phyloP scores from a whole-genome alignment of 2,797 vertebrate genomes.

The Chaetophractus vellerosus region DNA sequence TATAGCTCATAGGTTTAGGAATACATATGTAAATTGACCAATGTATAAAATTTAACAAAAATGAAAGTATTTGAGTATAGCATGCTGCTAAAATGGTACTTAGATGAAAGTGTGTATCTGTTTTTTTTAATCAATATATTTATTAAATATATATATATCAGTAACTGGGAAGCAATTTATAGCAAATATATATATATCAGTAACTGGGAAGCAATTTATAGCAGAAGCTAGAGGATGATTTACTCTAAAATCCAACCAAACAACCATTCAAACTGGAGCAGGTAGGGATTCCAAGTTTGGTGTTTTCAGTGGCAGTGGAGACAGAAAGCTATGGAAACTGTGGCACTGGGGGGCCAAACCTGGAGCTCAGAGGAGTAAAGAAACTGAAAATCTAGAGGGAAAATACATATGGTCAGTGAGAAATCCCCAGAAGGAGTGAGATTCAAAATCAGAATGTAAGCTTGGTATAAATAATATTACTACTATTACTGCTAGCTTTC shows the following conservation, averaged over 20 bases:
- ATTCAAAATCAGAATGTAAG: too few species aligned
- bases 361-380: too few species aligned
- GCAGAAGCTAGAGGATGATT: neutral
- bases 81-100: neutral
- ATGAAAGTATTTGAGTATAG: too few species aligned
- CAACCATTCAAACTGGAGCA: too few species aligned
- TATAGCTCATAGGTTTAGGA: neutral
- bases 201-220: neutral
- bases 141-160: too few species aligned
- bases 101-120: neutral
- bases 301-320: neutral
- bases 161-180: neutral
- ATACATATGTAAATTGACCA: neutral
- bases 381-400: too few species aligned
- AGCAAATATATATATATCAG: neutral
- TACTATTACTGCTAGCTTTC: too few species aligned
- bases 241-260: neutral
- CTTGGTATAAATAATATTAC: neutral
- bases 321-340: too few species aligned
- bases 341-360: too few species aligned
- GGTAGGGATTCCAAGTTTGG: neutral
- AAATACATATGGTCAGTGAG: neutral
- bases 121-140: too few species aligned
- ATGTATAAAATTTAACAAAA: too few species aligned
- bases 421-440: neutral